phyloP scores from a whole-genome alignment of 1,140 invertebrate species.

The Megalopta genalis region DNA sequence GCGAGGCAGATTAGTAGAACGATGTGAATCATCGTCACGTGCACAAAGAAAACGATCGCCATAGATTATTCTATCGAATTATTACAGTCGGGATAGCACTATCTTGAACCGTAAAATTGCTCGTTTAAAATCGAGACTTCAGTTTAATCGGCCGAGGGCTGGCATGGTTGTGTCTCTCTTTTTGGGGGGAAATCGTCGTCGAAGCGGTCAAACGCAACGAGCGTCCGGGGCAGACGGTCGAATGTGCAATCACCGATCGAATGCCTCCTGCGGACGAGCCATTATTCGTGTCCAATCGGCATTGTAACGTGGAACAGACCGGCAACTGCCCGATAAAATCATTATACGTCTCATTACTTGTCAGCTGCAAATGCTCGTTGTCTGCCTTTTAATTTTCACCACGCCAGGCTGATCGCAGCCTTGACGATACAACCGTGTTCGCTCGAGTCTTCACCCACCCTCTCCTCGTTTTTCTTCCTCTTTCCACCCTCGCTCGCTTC shows the following conservation, averaged over 20 bases:
- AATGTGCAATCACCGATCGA: conserved; percentile 73
- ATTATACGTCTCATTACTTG: conserved; percentile 76
- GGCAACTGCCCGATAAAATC: conserved; percentile 73
- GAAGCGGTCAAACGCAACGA: conserved; percentile 64
- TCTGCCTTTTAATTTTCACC: conserved; percentile 71
- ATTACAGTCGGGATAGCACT: conserved; percentile 36
- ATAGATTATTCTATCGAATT: conserved; percentile 39
- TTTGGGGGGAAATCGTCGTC: conserved; percentile 55
- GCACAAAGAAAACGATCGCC: background rate
- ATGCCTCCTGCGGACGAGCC: conserved; percentile 68
- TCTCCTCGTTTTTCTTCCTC: background rate
- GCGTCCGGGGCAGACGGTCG: conserved; percentile 62
- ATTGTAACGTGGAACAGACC: conserved; percentile 69
- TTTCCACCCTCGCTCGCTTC: no score
- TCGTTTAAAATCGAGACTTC: conserved; percentile 51
- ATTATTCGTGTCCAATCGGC: conserved; percentile 73
- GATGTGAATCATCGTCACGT: conserved; percentile 2
- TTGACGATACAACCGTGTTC: background rate
- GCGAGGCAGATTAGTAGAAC: no score
- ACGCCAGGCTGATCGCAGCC: conserved; percentile 49
- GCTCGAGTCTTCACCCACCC: no score
- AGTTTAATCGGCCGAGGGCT: conserved; percentile 40
- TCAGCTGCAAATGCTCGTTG: conserved; percentile 69
- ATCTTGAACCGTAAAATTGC: conserved; percentile 49
- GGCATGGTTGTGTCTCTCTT: conserved; percentile 54